Conservation (phyloP, 1,140 invertebrate species). For the Bombus waltoni region DNA sequence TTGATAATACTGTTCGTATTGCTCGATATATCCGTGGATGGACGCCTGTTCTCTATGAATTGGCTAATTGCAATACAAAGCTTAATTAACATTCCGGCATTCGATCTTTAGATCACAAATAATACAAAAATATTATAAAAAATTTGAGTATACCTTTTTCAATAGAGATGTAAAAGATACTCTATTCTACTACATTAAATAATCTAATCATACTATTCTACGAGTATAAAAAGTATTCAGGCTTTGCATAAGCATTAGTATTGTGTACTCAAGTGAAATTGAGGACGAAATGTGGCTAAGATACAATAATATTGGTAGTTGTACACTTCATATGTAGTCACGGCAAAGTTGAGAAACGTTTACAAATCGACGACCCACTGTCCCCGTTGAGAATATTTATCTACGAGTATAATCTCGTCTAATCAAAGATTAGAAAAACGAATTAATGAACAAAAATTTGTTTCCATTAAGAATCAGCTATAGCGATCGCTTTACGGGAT, state of each 20-base stretch:
- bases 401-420: background rate
- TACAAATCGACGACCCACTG: conserved; percentile 13
- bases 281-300: background rate
- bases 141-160: background rate
- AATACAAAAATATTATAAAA: background rate
- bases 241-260: background rate
- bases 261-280: conserved; percentile 27
- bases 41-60: background rate
- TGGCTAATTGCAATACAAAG: background rate
- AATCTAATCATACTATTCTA: background rate
- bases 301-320: background rate
- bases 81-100: background rate
- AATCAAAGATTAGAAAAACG: background rate
- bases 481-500: background rate
- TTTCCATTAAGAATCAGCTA: background rate
- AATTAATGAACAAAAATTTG: background rate
- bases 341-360: conserved; percentile 22
- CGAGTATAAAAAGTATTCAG: background rate
- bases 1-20: background rate
- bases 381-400: background rate
- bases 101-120: rapidly evolving
- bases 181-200: background rate
- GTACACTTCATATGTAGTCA: background rate
- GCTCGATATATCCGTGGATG: background rate
- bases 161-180: background rate